Evolutionary conservation across 2,888 invertebrate species (phyloP).

Genomic region (Esperia sulphurella): DNA sequence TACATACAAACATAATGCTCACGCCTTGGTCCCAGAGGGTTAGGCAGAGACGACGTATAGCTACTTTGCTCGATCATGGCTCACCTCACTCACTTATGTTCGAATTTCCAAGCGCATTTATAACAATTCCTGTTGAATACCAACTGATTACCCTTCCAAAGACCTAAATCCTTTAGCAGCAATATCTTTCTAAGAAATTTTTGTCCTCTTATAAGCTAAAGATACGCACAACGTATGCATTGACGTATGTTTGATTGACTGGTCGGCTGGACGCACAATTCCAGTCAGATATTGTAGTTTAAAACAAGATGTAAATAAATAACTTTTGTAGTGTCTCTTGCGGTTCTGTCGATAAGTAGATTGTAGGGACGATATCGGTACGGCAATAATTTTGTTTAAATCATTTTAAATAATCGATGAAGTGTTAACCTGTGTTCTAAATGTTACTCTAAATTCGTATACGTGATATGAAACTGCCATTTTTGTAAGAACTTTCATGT

Average conservation of each 20-base stretch:
- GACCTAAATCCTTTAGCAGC: no score
- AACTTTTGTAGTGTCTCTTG: conserved; percentile 30
- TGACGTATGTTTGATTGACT: conserved; percentile 35
- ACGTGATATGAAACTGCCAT: conserved; percentile 74
- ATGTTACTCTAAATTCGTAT: conserved; percentile 55
- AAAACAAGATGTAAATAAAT: conserved; percentile 41
- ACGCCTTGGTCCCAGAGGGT: no score
- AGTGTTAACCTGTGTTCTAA: conserved; percentile 42
- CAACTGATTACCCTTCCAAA: no score
- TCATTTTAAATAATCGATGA: conserved; percentile 29
- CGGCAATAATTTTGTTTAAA: conserved; percentile 56
- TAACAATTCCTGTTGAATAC: no score
- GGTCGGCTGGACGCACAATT: conserved; percentile 46
- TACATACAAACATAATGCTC: no score
- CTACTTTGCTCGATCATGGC: no score
- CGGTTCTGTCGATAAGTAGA: conserved; percentile 21
- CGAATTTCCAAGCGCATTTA: no score
- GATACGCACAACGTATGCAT: conserved; percentile 43
- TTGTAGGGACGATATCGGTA: conserved; percentile 29
- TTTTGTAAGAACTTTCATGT: conserved; percentile 51
- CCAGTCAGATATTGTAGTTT: conserved; percentile 37
- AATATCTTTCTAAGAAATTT: not conserved
- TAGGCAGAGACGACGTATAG: no score
- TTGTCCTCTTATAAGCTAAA: conserved; percentile 1
- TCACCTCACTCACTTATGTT: no score